phyloP scores from a whole-genome alignment of 2,888 invertebrate species.

The Bombylius major region DNA sequence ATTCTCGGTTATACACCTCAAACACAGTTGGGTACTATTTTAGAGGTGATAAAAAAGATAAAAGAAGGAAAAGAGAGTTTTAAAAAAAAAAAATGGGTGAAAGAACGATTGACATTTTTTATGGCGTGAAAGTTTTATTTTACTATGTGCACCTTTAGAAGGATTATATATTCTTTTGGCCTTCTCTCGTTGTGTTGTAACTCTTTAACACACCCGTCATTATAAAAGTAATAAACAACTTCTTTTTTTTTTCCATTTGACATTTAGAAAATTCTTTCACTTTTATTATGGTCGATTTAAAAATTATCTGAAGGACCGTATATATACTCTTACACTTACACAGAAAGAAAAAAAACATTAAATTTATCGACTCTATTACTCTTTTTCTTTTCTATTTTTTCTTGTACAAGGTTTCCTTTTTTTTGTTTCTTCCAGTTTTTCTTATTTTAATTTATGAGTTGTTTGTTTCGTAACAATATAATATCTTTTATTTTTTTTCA shows the following conservation, averaged over 20 bases:
- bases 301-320: not conserved
- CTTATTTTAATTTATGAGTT: too few species aligned
- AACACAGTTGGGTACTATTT: not conserved
- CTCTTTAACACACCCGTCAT: not conserved
- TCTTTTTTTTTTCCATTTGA: not conserved
- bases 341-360: too few species aligned
- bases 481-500: too few species aligned
- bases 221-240: slow-evolving; percentile 1
- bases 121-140: slow-evolving; percentile 14
- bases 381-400: too few species aligned
- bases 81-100: slow-evolving; percentile 4
- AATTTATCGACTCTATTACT: too few species aligned
- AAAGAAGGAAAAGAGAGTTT: not conserved
- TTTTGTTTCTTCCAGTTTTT: too few species aligned
- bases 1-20: not conserved
- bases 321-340: not conserved
- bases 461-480: too few species aligned
- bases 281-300: not conserved
- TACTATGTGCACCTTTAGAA: not conserved
- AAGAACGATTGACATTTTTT: slow-evolving; percentile 11
- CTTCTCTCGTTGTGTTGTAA: not conserved
- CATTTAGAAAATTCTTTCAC: not conserved
- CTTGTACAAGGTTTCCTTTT: too few species aligned
- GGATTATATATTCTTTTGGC: not conserved
- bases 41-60: not conserved